Conservation (phyloP, 1,140 invertebrate genomes). For the Drosophila nasuta region DNA sequence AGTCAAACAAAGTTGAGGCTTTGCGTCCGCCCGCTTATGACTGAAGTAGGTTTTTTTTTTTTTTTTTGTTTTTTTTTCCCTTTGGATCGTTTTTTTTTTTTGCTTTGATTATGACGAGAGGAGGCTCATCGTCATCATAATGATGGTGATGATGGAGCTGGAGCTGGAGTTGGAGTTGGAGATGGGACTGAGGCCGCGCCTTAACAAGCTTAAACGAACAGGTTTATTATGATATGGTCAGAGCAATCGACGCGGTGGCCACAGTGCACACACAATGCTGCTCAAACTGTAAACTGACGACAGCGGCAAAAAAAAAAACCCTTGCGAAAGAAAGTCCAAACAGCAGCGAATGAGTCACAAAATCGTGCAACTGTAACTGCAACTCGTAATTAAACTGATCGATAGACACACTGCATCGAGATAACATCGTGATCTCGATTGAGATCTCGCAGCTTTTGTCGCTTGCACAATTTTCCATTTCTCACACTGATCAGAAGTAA, state of each 20-base stretch:
- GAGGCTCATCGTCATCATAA: constrained; percentile 28
- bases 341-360: constrained; percentile 18
- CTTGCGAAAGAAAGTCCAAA: constrained; percentile 23
- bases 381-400: constrained; percentile 33
- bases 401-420: constrained; percentile 3
- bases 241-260: constrained; percentile 23
- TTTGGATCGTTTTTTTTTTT: constrained; percentile 18
- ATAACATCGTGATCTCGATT: constrained; percentile 1
- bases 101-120: constrained; percentile 54
- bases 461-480: constrained; percentile 12
- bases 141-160: constrained; percentile 28
- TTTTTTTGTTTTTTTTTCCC: constrained; percentile 1
- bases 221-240: constrained; percentile 75
- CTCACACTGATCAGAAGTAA: constrained; percentile 5
- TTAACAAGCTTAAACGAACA: constrained; percentile 77
- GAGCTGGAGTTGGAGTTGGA: constrained; percentile 11
- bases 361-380: constrained; percentile 27
- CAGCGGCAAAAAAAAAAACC: neutral
- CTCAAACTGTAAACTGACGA: constrained; percentile 34
- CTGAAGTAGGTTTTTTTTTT: too few relatives aligned
- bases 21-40: constrained; percentile 72
- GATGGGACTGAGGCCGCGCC: constrained; percentile 55
- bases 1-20: constrained; percentile 66
- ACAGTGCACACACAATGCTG: constrained; percentile 12
- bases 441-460: constrained; percentile 1